These are phyloP conservation scores for Holacanthus passer DNA, from an alignment of 2,113 vertebrate species.

Conservation along the genomic window DNA sequence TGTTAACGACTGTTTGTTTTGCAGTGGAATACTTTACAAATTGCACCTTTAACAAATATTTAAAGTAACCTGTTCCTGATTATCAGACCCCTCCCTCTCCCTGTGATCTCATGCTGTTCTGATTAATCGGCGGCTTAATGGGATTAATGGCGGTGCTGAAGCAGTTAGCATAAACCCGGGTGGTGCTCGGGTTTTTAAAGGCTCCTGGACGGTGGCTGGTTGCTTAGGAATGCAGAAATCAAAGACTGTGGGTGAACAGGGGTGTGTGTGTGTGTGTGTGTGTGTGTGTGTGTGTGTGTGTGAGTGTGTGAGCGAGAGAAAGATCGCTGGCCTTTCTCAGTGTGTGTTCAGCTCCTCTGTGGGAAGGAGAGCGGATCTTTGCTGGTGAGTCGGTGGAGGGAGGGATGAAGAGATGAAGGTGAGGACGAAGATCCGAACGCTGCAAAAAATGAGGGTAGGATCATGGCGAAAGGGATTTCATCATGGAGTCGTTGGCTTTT, in stretches of 20 bases:
- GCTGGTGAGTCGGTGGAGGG: conserved; percentile 18
- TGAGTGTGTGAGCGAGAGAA: background rate
- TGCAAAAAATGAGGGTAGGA: conserved; percentile 37
- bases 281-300: conserved; percentile 13
- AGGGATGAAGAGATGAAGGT: conserved; percentile 50
- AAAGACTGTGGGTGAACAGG: conserved; percentile 44
- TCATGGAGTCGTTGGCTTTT: background rate
- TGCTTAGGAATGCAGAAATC: conserved; percentile 73
- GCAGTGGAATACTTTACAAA: background rate
- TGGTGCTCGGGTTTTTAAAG: background rate
- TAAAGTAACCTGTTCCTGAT: background rate
- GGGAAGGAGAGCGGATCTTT: background rate
- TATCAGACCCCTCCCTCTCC: background rate
- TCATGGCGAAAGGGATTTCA: background rate
- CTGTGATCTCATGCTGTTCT: conserved; percentile 5
- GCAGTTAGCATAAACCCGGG: conserved; percentile 9
- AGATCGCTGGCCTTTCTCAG: conserved; percentile 16
- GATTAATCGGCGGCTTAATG: conserved; percentile 38
- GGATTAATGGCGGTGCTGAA: conserved; percentile 29
- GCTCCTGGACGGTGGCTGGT: conserved; percentile 4
- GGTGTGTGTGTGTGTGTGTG: conserved; percentile 26
- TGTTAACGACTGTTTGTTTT: background rate
- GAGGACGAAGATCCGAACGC: conserved; percentile 31
- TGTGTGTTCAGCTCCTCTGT: conserved; percentile 40
- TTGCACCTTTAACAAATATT: background rate